phyloP scores from a whole-genome alignment of 2,797 vertebrate species.

The Zenarchopterus dispar region DNA sequence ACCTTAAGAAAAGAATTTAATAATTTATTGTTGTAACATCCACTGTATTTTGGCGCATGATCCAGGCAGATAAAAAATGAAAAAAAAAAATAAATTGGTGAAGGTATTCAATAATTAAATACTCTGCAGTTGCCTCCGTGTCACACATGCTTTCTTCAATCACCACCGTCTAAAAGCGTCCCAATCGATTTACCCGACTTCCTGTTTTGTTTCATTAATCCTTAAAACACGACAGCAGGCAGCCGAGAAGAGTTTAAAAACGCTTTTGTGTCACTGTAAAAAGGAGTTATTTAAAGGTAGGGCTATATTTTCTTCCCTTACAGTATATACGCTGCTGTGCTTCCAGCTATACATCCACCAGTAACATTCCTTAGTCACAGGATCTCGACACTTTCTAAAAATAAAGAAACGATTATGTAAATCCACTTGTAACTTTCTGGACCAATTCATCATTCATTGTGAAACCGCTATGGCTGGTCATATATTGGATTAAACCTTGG shows the following conservation, averaged over 20 bases:
- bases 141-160: no score
- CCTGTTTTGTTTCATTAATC: slow-evolving; percentile 33
- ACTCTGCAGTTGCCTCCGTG: no score
- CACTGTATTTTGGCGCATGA: no score
- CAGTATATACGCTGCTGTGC: background rate
- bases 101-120: no score
- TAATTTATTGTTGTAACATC: no score
- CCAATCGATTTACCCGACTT: slow-evolving; percentile 1
- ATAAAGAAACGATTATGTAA: slow-evolving; percentile 28
- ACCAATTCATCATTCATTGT: slow-evolving; percentile 31
- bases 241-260: background rate
- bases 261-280: slow-evolving; percentile 9
- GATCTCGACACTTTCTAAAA: background rate
- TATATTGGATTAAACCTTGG: slow-evolving; percentile 36
- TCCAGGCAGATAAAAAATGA: no score
- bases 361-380: slow-evolving; percentile 22
- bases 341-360: slow-evolving; percentile 11
- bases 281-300: background rate
- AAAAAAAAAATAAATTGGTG: no score
- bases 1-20: no score
- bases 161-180: no score
- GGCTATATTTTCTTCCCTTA: background rate
- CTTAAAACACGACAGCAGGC: slow-evolving; percentile 4
- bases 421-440: slow-evolving; percentile 31
- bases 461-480: slow-evolving; percentile 42